Base-by-base conservation (phyloP, 1,140 invertebrate species). In the Heterodera schachtii region DNA sequence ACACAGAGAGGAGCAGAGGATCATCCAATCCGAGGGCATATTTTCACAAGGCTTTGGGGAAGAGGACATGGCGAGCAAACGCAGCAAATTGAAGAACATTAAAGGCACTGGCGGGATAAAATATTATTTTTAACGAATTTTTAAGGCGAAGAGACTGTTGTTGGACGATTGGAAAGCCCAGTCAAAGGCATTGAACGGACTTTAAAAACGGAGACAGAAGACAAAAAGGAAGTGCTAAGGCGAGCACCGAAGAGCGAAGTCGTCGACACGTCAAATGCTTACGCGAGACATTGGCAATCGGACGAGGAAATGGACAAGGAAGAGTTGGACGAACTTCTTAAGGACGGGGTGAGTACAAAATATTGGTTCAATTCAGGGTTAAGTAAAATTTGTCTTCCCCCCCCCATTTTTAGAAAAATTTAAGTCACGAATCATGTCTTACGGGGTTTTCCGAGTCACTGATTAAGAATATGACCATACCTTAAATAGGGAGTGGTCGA, bases 251-350 rank as follows among this genome's bases (percentile, higher is more conserved):
- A 71, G 19, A 31, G 69, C 9, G 69, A 71, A 5, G 6, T 11
- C 67, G 41, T 21, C 41, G 69, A 41, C 69, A 71, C 31, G n/a
- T 43, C 6, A 71, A 78, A 70, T 70, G 64, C 11, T 70, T 83
- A 84, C 52, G 82, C 84, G 46, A 66, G 76, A 52, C 66, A 60
- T 31, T 83, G 82, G 82, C 47, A 76, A 78, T 84, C 81, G 64
- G 81, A 83, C 31, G 82, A 78, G n/a, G 82, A 83, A 67, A 19
- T 71, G 5, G 82, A 83, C 44, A 46, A 43, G 21, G 82, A 47
- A 11, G 82, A 83, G 31, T 21, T 60, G 49, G 74, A 52, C 41
- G 82, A 84, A 81, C 21, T 52, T 44, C 49, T 73, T n/a, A 52
- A 66, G 21, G 67, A 66, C 41, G 73, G 44, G 21, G 79, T 82